Conservation (phyloP, 2,113 vertebrate genomes). For the Seriola quinqueradiata region DNA sequence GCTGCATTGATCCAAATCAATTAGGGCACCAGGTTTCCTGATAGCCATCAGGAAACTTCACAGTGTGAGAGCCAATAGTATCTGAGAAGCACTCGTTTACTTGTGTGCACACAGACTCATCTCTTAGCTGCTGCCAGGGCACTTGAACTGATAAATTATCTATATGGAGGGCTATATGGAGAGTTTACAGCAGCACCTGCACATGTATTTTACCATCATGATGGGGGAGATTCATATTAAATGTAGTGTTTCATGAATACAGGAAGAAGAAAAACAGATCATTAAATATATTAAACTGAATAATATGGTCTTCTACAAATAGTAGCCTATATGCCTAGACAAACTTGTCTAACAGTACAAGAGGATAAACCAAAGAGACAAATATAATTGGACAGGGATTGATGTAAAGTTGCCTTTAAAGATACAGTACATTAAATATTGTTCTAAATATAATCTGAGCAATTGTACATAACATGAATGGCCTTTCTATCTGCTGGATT, state of each 20-base stretch:
- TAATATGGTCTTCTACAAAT: too few species aligned
- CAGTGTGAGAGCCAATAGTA: conserved; percentile 53
- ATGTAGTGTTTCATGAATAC: neutral
- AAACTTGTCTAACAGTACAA: neutral
- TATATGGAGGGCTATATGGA: conserved; percentile 13
- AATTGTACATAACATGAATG: neutral
- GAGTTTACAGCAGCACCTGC: neutral
- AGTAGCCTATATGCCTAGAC: neutral
- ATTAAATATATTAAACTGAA: neutral
- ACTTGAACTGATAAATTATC: conserved; percentile 46
- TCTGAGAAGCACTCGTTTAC: conserved; percentile 44
- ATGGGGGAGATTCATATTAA: neutral
- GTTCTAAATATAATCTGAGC: conserved; percentile 8
- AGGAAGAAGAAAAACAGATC: neutral
- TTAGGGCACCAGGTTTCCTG: conserved; percentile 65
- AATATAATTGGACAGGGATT: neutral
- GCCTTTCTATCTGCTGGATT: too few species aligned
- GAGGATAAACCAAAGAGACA: neutral
- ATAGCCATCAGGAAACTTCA: conserved; percentile 61
- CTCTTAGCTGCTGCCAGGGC: conserved; percentile 11
- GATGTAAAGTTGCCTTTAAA: conserved; percentile 6
- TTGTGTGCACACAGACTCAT: conserved; percentile 33
- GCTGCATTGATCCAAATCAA: conserved; percentile 72
- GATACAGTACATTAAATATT: neutral
- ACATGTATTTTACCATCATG: neutral